Percentiles rank a stretch among this genome's conserved stretches.
phyloP scores from a whole-genome alignment of 2,888 invertebrate species.

The Hirtodrosophila confusa region DNA sequence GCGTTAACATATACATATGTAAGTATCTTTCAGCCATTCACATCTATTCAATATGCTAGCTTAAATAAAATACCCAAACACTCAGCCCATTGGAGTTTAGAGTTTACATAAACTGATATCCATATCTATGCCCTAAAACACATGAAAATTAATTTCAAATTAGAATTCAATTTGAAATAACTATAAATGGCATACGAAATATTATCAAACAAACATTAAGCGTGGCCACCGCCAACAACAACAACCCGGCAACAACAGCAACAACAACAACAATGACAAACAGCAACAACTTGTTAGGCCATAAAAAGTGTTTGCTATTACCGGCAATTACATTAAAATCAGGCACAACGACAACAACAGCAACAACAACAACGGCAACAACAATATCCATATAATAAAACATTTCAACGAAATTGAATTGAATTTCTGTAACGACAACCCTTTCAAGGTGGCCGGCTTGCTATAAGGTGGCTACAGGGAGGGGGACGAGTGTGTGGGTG shows the following conservation, averaged over 20 bases:
- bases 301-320: constrained; percentile 63
- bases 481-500: background rate
- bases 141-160: constrained; percentile 49
- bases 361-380: constrained; percentile 32
- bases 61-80: background rate
- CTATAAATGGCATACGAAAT: constrained; percentile 36
- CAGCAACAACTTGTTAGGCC: constrained; percentile 56
- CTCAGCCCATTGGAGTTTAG: background rate
- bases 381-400: constrained; percentile 63
- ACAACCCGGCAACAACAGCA: constrained; percentile 13
- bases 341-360: constrained; percentile 34
- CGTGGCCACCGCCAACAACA: constrained; percentile 23
- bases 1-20: too few species aligned
- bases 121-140: constrained; percentile 15
- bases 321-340: constrained; percentile 71
- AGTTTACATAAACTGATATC: constrained; percentile 13
- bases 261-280: constrained; percentile 12
- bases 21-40: too few species aligned
- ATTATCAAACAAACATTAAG: constrained; percentile 54
- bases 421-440: constrained; percentile 59
- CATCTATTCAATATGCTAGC: too few species aligned
- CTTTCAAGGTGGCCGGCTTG: constrained; percentile 51
- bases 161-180: constrained; percentile 55
- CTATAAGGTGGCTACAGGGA: background rate
- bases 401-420: constrained; percentile 71